A percentile compares a stretch with the other conserved stretches of the same genome.
phyloP scores from a whole-genome alignment of 2,113 vertebrate genomes.

The Strix aluco region DNA sequence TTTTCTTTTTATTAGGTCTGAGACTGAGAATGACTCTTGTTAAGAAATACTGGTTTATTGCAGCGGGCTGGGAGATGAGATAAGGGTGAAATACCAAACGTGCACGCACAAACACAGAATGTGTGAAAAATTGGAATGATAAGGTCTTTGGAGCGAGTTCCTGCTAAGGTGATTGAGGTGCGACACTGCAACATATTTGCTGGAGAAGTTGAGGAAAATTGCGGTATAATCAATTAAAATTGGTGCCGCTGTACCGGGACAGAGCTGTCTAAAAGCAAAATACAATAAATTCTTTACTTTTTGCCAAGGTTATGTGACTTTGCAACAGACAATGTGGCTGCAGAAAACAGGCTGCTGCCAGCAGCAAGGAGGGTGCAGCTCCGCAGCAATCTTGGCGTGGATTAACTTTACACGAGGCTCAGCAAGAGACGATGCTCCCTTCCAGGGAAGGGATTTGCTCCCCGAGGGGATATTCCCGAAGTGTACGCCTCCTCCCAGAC shows the following conservation, averaged over 20 bases:
- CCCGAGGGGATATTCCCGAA: accelerated
- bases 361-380: accelerated
- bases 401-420: accelerated
- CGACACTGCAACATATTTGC: neutral
- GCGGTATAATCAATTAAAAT: conserved; percentile 47
- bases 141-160: conserved; percentile 1
- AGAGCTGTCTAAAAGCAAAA: neutral
- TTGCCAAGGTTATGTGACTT: neutral
- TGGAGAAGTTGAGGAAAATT: conserved; percentile 30
- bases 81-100: neutral
- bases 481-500: neutral
- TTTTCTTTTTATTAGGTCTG: conserved; percentile 5
- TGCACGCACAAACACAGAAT: neutral
- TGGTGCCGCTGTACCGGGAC: neutral
- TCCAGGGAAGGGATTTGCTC: neutral
- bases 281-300: neutral
- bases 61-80: conserved; percentile 32
- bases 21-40: neutral
- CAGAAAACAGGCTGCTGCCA: neutral
- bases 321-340: neutral
- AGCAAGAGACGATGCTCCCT: accelerated
- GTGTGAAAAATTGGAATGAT: conserved; percentile 8
- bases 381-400: accelerated
- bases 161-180: conserved; percentile 2
- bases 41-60: neutral